A percentile compares a stretch with the other conserved stretches of the same genome.
These are phyloP conservation scores for Chionis minor DNA, from an alignment of 2,113 vertebrate species.

Conservation along the genomic window DNA sequence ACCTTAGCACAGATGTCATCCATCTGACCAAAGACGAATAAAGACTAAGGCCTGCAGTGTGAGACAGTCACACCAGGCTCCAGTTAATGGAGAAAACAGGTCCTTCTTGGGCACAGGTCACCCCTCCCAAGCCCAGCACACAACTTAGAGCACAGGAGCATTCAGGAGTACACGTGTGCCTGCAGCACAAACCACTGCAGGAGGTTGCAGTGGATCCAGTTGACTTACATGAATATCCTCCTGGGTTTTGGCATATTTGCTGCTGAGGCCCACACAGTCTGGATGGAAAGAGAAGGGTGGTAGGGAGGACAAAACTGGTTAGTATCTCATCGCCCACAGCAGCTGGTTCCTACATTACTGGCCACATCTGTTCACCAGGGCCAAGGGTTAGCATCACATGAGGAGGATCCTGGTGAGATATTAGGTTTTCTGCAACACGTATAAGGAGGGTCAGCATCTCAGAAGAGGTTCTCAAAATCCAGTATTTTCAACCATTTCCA, in stretches of 20 bases:
- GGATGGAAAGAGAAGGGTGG: background rate
- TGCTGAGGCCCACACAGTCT: background rate
- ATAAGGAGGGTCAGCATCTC: background rate
- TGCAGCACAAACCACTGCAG: background rate
- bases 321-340: background rate
- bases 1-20: background rate
- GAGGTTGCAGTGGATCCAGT: rapidly evolving
- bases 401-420: background rate
- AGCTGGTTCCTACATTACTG: background rate
- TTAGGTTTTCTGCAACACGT: background rate
- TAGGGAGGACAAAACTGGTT: background rate
- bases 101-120: background rate
- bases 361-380: background rate
- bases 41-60: background rate
- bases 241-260: background rate
- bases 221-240: background rate
- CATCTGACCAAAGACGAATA: background rate
- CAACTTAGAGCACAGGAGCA: background rate
- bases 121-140: background rate
- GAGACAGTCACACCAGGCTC: background rate
- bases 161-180: background rate
- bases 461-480: background rate
- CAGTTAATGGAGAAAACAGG: background rate
- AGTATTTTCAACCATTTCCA: background rate
- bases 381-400: background rate